Percentiles rank a stretch among this genome's conserved stretches.
These are phyloP conservation scores for Hyperopisus bebe DNA, from an alignment of 2,113 vertebrate species.

Conservation along the genomic window DNA sequence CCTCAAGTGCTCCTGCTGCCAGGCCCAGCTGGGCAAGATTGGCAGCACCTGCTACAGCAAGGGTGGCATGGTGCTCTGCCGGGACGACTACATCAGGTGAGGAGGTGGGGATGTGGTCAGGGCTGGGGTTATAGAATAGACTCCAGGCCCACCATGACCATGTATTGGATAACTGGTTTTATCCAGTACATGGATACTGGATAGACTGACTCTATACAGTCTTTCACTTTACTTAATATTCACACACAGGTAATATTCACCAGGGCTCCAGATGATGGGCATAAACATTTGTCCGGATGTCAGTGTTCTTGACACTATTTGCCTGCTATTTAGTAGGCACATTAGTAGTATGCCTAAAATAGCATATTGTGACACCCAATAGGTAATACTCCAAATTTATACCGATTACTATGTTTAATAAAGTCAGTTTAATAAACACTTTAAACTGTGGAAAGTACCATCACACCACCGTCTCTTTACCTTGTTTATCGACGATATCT, in stretches of 20 bases:
- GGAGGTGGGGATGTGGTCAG: neutral
- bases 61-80: slow-evolving; percentile 73
- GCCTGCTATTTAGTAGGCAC: neutral
- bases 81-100: slow-evolving; percentile 71
- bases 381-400: neutral
- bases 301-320: neutral
- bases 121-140: neutral
- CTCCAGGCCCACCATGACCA: neutral
- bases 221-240: neutral
- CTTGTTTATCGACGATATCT: neutral
- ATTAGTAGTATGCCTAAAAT: neutral
- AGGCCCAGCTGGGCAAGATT: slow-evolving; percentile 68
- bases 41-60: slow-evolving; percentile 74
- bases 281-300: no score
- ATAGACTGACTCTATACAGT: neutral
- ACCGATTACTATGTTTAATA: no score
- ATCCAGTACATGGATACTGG: no score
- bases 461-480: neutral
- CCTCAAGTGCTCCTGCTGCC: slow-evolving; percentile 72
- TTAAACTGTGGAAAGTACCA: neutral
- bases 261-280: neutral
- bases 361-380: neutral
- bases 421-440: neutral
- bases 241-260: neutral
- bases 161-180: neutral